Evolutionary conservation across 1,140 invertebrate species (phyloP).

Genomic region (Rhagoletis pomonella): DNA sequence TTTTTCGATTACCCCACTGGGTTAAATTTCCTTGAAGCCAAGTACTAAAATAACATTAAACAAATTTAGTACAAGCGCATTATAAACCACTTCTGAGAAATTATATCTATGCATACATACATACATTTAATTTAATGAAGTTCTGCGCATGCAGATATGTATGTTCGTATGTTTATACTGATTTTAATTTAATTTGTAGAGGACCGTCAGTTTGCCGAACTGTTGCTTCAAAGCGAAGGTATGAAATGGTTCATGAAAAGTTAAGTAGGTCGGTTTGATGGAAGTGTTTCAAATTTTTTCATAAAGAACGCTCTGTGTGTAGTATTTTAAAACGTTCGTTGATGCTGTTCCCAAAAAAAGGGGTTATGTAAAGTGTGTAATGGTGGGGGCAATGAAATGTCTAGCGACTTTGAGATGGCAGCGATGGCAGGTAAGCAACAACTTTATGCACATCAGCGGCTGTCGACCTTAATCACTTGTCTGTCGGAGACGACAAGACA

Average conservation of each 20-base stretch:
- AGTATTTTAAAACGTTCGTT: background rate
- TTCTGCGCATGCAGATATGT: too few species aligned
- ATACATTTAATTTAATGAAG: too few species aligned
- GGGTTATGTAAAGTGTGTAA: background rate
- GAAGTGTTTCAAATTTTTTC: background rate
- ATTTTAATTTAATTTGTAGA: slow-evolving; percentile 17
- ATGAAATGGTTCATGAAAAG: slow-evolving; percentile 19
- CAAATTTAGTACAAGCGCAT: too few species aligned
- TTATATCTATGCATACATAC: too few species aligned
- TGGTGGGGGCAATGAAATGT: background rate
- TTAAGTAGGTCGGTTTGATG: slow-evolving; percentile 22
- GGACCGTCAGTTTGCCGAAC: slow-evolving; percentile 14
- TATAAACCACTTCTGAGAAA: too few species aligned
- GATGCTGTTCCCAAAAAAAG: background rate
- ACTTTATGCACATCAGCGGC: slow-evolving; percentile 50
- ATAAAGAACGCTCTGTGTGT: background rate
- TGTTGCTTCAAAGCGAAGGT: background rate
- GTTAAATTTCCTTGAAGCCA: too few species aligned
- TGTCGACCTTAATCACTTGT: slow-evolving; percentile 54
- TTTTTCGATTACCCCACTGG: too few species aligned
- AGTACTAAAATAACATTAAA: too few species aligned
- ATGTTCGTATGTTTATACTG: too few species aligned
- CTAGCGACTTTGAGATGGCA: background rate
- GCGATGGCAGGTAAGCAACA: slow-evolving; percentile 39
- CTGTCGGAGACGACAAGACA: slow-evolving; percentile 54